Base-by-base conservation (phyloP, 2,797 vertebrate genomes). In the Pempheris klunzingeri region DNA sequence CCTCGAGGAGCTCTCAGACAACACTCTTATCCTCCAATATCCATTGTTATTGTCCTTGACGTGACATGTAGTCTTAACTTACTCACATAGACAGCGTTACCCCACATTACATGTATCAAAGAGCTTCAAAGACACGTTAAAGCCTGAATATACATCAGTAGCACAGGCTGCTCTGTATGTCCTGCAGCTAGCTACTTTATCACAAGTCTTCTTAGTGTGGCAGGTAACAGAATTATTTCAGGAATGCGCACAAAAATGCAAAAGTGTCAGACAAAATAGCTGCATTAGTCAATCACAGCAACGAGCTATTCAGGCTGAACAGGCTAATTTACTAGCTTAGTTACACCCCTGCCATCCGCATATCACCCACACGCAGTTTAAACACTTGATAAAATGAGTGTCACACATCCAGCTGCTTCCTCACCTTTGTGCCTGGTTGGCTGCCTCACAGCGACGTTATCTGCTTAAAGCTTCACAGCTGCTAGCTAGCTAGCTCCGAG, bases 361-460 rank as follows among this genome's bases (percentile, higher is more conserved):
- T 28, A 36, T 14, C 26, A 17, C 34, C 43, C 20, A 24, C 61
- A 34, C 1, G 17, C 18, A 20, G 39, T 57, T 1, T 14, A 11
- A 38, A 61, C 46, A 64, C n/a, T n/a, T n/a, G n/a, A n/a, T 32
- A 32, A 32, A 32, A 32, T 32, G 30, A 32, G 30, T 32, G 17
- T 69, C 7, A 17, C 14, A 49, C 55, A 15, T 20, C 0, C 20
- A 38, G 32, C 32, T 26, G 24, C 47, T 32, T 64, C 26, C 84
- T 88, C 72, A 87, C 89, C 89, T 85, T 57, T 46, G 44, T 9
- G 71, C 34, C 71, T 44, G 82, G 50, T 63, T 32, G 68, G 57
- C 80, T 72, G 52, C 73, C 49, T 74, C 65, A 49, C 80, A 65
- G 74, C 59, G 52, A 49, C 78, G 59, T 6, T 74, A 11, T 34